Percentiles rank a stretch among this genome's conserved stretches.
Evolutionary conservation across 2,797 vertebrate species (phyloP).

Genomic region (Bradypodion pumilum): DNA sequence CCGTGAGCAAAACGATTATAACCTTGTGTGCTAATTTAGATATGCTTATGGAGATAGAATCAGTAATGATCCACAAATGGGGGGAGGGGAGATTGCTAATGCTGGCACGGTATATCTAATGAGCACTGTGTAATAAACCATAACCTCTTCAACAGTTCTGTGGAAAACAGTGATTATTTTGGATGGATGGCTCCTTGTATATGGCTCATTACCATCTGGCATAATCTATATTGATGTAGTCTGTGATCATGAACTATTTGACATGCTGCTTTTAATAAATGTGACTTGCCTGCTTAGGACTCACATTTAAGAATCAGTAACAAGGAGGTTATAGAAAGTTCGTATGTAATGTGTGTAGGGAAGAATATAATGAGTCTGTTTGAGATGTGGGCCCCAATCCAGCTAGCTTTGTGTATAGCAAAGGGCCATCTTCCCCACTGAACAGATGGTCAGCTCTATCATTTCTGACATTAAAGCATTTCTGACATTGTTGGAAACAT

Average conservation of each 20-base stretch:
- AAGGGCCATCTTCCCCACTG: not conserved
- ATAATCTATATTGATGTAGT: slow-evolving; percentile 96
- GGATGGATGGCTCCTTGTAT: slow-evolving; percentile 84
- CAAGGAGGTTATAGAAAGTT: slow-evolving; percentile 69
- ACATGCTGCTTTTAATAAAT: slow-evolving; percentile 97
- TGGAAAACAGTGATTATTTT: slow-evolving; percentile 84
- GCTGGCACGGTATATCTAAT: slow-evolving; percentile 82
- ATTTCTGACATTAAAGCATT: slow-evolving; percentile 13
- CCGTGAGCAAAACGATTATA: slow-evolving; percentile 77
- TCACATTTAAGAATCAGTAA: slow-evolving; percentile 74
- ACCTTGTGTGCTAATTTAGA: slow-evolving; percentile 81
- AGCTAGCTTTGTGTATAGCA: not conserved
- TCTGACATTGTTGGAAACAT: not conserved
- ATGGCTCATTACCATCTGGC: slow-evolving; percentile 93
- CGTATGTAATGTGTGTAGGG: not conserved
- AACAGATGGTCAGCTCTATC: slow-evolving; percentile 32
- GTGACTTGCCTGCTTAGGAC: slow-evolving; percentile 85
- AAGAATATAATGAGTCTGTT: not conserved
- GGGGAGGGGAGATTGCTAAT: slow-evolving; percentile 82
- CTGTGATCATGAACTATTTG: slow-evolving; percentile 93
- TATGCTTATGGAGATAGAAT: slow-evolving; percentile 76
- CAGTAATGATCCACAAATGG: slow-evolving; percentile 81
- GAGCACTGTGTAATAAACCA: slow-evolving; percentile 86
- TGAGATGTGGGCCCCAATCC: not conserved
- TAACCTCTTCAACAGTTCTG: slow-evolving; percentile 83